Base-by-base conservation (phyloP, 2,797 vertebrate species). In the Setipinna tenuifilis region DNA sequence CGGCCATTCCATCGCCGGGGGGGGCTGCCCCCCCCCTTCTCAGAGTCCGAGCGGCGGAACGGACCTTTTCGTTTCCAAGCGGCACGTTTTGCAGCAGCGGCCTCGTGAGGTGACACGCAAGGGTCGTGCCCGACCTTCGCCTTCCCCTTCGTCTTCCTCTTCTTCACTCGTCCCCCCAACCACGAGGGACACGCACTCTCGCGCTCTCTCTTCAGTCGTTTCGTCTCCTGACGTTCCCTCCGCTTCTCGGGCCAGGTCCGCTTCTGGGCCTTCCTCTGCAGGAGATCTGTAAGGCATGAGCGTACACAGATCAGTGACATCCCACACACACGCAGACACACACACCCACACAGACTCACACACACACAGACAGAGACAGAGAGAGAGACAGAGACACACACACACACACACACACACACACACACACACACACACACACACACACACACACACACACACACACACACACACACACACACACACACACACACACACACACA, bases 181-280 rank as follows among this genome's bases (percentile, higher is more conserved):
- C 62, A 25, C 16, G 68, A 5, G 68, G 68, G 16, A 14, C 0
- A 12, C 17, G 35, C 28, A 1, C 7, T 75, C 68, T 31, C 68
- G 3, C 35, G 35, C 50, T 80, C 68, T 17, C 50, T 58, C 28
- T 57, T 50, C 28, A 80, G 48, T 50, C 78, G 71, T 25, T 84
- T 84, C 14, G n/a, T 80, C 83, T 80, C 68, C 28, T 48, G 50
- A 0, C 83, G 68, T 16, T 84, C 83, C 12, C 78, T 31, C 68
- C 83, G 28, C 28, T 58, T 78, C 48, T 59, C 83, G 1, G 68
- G 83, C 83, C 83, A 84, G 12, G 68, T 84, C 9, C 57, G 35
- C 16, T 78, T 78, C 35, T 9, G 71, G 17, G 17, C 0, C 71
- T 41, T 78, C 17, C 17, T 44, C 35, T 78, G 71, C 31, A 78